These are phyloP conservation scores for Petrocephalus schoutedeni DNA, from an alignment of 2,797 vertebrate genomes.

Conservation along the genomic window DNA sequence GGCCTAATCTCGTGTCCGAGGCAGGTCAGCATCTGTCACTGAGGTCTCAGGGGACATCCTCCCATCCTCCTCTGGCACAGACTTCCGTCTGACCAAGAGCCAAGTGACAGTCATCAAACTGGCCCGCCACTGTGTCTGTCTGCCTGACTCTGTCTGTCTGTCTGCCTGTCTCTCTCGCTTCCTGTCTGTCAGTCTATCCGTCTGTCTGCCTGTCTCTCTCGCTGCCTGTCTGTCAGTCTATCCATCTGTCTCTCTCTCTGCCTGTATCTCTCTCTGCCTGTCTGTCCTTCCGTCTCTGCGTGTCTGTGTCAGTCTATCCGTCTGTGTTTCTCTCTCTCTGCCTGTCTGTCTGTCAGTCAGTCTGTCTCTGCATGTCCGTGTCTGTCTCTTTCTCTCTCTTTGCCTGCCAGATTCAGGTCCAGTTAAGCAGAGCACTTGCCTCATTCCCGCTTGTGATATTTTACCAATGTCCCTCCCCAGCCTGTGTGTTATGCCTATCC, in stretches of 20 bases:
- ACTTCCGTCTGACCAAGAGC: neutral
- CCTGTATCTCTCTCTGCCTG: neutral
- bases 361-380: too few species aligned
- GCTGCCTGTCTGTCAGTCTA: neutral
- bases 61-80: neutral
- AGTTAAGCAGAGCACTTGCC: too few species aligned
- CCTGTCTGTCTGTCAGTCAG: neutral
- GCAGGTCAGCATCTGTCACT: neutral
- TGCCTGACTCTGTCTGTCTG: too few species aligned
- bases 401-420: too few species aligned
- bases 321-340: neutral
- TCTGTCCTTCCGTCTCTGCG: neutral
- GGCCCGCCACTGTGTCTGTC: neutral
- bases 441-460: neutral
- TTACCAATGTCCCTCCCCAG: neutral
- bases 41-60: neutral
- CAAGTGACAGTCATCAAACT: neutral
- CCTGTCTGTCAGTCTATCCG: too few species aligned
- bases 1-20: neutral
- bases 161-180: neutral
- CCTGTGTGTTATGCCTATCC: neutral
- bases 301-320: too few species aligned
- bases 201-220: too few species aligned
- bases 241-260: neutral
- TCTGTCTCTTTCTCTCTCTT: too few species aligned